phyloP scores from a whole-genome alignment of 2,113 vertebrate genomes.

The Paralichthys olivaceus region DNA sequence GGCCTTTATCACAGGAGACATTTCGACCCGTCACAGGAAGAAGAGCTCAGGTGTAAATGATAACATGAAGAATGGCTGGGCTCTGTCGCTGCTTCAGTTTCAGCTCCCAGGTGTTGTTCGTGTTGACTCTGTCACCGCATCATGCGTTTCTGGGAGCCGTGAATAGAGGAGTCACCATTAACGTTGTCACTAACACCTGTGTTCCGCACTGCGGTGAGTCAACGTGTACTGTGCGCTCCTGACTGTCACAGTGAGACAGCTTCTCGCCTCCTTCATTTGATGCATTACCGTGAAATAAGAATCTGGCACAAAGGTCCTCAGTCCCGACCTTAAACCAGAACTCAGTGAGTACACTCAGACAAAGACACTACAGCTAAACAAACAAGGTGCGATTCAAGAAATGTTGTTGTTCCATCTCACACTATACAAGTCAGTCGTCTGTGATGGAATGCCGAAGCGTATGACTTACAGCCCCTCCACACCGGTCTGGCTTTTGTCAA shows the following conservation, averaged over 20 bases:
- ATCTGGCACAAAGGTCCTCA: background rate
- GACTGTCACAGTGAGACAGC: background rate
- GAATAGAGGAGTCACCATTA: background rate
- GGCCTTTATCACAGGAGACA: background rate
- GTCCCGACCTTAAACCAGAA: background rate
- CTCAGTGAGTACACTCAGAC: background rate
- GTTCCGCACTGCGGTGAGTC: background rate
- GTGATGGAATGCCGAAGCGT: background rate
- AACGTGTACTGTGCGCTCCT: background rate
- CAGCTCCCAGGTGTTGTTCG: background rate
- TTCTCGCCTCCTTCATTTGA: background rate
- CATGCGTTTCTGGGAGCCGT: background rate
- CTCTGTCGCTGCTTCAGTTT: background rate
- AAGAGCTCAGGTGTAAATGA: background rate
- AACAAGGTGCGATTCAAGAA: background rate
- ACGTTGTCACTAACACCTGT: background rate
- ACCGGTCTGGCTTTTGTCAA: background rate
- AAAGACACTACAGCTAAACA: background rate
- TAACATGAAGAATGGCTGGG: background rate
- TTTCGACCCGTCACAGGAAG: background rate
- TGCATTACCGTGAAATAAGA: background rate
- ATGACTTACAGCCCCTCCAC: background rate
- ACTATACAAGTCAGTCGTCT: background rate
- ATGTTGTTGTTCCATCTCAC: background rate
- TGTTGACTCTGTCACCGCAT: background rate